Evolutionary conservation across 2,888 invertebrate species (phyloP), one percentile per base, ranked within the genome.

Genomic region (Ommatoiulus sabulosus): DNA sequence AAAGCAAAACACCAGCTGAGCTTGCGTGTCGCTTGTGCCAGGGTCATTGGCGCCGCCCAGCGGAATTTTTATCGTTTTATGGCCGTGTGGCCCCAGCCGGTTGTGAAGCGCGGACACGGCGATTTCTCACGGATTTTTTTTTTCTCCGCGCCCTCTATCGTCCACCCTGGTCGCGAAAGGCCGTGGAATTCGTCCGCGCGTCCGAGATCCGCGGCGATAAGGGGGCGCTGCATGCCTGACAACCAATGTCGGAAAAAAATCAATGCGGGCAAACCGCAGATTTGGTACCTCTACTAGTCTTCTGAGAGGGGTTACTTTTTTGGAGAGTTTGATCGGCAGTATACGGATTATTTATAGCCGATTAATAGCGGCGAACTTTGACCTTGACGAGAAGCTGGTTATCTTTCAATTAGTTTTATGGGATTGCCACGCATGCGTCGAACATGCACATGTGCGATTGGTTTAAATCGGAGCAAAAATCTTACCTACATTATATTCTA

Each of bases 51-150:
- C 72, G 72, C 72, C 72, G 72, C 72, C 72, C 20, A 72, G 72
- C 72, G 72, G 72, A 72, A 72, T 72, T 72, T 72, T 72, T 72
- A 72, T 72, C 72, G 72, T 72, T 72, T 72, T 72, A 72, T 72
- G 8, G 10, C 72, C 20, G 24, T 24, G 20, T 72, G 72, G 72
- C 72, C 72, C 72, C 72, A 24, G 72, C 72, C 72, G 72, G 72
- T 72, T 72, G 72, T 72, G 72, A 72, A 72, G 72, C 72, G 72
- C 17, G 24, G 72, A 24, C 24, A 24, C 17, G 72, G 24, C 8
- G 72, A 8, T 72, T 72, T 72, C 72, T 72, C 72, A 72, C 72
- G 72, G 72, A 72, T 72, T n/a, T n/a, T n/a, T n/a, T n/a, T n/a
- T n/a, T n/a, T n/a, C n/a, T n/a, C 57, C 57, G 2, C 57, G n/a